Percentiles rank a stretch among this genome's conserved stretches.
phyloP scores from a whole-genome alignment of 2,113 vertebrate genomes.

The Illadopsis cleaveri region DNA sequence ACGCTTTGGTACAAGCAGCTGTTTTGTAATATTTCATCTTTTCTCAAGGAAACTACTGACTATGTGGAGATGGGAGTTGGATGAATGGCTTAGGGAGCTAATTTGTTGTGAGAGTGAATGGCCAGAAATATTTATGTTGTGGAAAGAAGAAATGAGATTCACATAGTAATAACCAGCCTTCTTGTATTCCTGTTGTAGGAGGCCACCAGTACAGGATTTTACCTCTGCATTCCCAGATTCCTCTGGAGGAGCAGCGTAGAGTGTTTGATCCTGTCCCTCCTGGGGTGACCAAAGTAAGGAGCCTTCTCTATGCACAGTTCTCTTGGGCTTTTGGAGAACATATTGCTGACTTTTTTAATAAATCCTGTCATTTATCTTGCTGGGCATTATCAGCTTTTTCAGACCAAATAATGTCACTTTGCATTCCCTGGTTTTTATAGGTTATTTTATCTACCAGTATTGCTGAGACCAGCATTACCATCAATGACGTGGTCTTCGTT shows the following conservation, averaged over 20 bases:
- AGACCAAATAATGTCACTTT: neutral
- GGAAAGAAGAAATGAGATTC: neutral
- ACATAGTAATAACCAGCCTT: neutral
- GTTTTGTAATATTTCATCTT: neutral
- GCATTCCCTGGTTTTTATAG: conserved; percentile 69
- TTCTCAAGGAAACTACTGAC: neutral
- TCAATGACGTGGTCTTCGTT: conserved; percentile 96
- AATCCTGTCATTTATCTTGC: neutral
- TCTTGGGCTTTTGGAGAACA: neutral
- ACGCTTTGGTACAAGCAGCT: conserved; percentile 83
- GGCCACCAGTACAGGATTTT: conserved; percentile 84
- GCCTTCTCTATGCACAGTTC: neutral
- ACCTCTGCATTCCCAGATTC: conserved; percentile 95
- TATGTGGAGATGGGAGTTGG: neutral
- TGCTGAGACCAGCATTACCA: conserved; percentile 96
- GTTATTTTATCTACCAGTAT: conserved; percentile 98
- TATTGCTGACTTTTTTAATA: neutral
- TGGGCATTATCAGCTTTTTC: neutral
- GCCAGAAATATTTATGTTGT: neutral
- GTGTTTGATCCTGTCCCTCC: conserved; percentile 90
- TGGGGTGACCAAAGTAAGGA: conserved; percentile 83
- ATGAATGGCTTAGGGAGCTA: neutral
- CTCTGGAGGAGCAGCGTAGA: conserved; percentile 91
- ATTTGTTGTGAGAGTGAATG: neutral
- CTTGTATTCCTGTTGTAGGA: conserved; percentile 69